Evolutionary conservation across 1,140 invertebrate genomes (phyloP).

Genomic region (Drosophila pallidifrons): DNA sequence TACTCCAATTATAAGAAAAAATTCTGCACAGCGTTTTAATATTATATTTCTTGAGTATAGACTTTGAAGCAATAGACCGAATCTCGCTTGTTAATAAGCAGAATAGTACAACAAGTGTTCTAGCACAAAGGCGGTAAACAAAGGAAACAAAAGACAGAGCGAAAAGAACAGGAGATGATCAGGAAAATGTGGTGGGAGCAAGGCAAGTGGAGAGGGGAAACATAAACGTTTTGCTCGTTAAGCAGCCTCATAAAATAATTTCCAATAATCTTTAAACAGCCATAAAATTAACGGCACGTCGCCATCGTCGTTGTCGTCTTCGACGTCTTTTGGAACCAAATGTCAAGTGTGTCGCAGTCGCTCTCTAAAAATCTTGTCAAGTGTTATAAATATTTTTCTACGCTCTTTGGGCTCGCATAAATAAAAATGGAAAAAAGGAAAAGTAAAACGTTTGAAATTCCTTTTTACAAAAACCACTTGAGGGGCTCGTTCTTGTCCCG

Average conservation of each 20-base stretch:
- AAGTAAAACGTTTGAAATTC: constrained; percentile 66
- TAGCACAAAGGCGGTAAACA: background rate
- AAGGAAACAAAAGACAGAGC: constrained; percentile 9
- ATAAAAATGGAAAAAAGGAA: constrained; percentile 24
- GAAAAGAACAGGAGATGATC: background rate
- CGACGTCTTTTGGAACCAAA: constrained; percentile 14
- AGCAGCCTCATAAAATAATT: constrained; percentile 77
- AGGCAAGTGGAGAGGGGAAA: constrained; percentile 1
- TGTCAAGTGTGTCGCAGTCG: constrained; percentile 38
- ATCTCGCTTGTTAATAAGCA: constrained; percentile 7
- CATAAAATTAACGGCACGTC: constrained; percentile 79
- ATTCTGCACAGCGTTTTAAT: background rate
- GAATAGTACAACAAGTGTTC: background rate
- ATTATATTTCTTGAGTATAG: background rate
- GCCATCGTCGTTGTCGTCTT: constrained; percentile 48
- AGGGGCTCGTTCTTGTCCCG: constrained; percentile 39
- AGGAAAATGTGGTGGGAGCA: background rate
- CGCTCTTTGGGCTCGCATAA: constrained; percentile 41
- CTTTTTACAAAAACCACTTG: constrained; percentile 66
- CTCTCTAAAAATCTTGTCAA: constrained; percentile 73
- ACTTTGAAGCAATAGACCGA: background rate
- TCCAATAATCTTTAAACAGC: constrained; percentile 81
- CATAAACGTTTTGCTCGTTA: constrained; percentile 66
- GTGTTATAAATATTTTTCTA: constrained; percentile 81
- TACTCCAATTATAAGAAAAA: background rate